Base-by-base conservation (phyloP, 2,888 invertebrate genomes). In the Caenorhabditis virilis region DNA sequence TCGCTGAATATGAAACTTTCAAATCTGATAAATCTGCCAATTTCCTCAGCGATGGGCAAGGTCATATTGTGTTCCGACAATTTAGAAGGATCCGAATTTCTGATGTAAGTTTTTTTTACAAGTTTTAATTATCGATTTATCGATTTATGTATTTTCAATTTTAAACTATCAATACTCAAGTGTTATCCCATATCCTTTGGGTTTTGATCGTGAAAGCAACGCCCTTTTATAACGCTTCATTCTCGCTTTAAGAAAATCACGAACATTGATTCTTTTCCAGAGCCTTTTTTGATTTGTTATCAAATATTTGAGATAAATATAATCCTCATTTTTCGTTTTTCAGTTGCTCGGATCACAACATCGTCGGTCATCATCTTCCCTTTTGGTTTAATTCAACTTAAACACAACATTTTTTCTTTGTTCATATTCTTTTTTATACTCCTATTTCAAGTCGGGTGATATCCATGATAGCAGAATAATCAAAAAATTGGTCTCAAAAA, bases 1-100 rank as follows among this genome's bases (percentile, higher is more conserved):
- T 73, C 39, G 73, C 73, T 22, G 73, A 73, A 55, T 72, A 71
- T 50, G 73, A 73, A 36, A 73, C 73, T 3, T 73, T 73, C 66
- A 65, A 63, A 53, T 69, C 68, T n/a, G 70, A 73, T 48, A 71
- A 71, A 57, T 70, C 69, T 2, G 65, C 61, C 27, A 73, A 73
- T 42, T 73, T 73, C 47, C 43, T 73, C 41, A 61, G 48, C 30
- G 73, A 73, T 38, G 73, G 73, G 18, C 35, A 36, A 11, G 70
- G 70, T 13, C 65, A 71, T 33, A 43, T 73, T 27, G 63, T 63
- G 1, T 73, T 73, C 69, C 49, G 73, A 15, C 68, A 73, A 45
- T 73, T 63, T 64, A 50, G 70, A 56, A 51, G 73, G 42, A 61
- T 71, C 30, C 38, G 70, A 47, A 58, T 73, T 20, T 68, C 68